Evolutionary conservation across 2,888 invertebrate genomes (phyloP).

Genomic region (Mythimna vitellina): DNA sequence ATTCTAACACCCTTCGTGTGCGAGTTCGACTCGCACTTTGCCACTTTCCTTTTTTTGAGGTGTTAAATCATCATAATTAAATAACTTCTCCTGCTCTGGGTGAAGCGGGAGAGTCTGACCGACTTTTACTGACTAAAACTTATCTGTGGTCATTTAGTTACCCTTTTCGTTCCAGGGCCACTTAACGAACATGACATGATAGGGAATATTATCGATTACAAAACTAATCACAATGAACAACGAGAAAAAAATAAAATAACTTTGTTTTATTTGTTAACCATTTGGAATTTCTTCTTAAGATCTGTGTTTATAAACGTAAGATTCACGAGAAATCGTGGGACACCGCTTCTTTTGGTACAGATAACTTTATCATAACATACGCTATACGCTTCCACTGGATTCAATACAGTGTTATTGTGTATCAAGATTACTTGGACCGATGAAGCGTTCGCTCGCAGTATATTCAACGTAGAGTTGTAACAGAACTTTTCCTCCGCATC

Average conservation of each 20-base stretch:
- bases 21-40: no score
- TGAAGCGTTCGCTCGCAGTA: slow-evolving; percentile 50
- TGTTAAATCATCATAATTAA: no score
- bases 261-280: neutral
- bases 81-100: no score
- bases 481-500: neutral
- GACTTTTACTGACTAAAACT: no score
- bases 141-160: no score
- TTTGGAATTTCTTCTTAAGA: neutral
- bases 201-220: no score
- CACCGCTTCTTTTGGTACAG: slow-evolving; percentile 2
- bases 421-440: slow-evolving; percentile 56
- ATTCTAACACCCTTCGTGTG: no score
- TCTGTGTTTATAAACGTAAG: neutral
- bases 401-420: slow-evolving; percentile 49
- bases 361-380: slow-evolving; percentile 37
- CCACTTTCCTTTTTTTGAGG: no score
- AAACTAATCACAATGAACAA: no score
- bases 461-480: slow-evolving; percentile 36
- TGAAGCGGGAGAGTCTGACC: no score
- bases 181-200: no score
- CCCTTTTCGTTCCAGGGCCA: no score
- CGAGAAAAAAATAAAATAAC: neutral
- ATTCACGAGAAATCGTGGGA: neutral
- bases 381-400: slow-evolving; percentile 38